Evolutionary conservation across 2,797 vertebrate species (phyloP), one percentile per base, ranked within the genome.

Genomic region (Diplodus puntazzo): DNA sequence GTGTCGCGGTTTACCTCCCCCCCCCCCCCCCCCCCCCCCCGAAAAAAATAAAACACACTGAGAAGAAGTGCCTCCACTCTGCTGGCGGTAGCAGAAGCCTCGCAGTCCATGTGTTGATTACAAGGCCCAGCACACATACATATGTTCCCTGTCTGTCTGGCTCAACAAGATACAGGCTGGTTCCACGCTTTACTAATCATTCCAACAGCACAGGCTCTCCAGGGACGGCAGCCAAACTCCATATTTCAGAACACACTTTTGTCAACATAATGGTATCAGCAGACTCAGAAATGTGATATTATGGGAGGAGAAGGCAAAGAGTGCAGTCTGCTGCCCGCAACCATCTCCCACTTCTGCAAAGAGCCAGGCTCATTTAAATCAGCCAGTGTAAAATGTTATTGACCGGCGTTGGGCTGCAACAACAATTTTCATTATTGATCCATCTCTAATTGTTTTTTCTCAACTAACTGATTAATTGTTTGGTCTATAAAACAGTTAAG

Each of bases 81-180:
- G 20, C 55, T 81, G 82, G 86, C 81, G 85, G 78, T 54, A 69
- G 72, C 67, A 8, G 64, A 68, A 60, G 62, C 75, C 64, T 73
- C 60, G 11, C 81, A 85, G 82, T 71, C 80, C 88, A 85, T 89
- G 87, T 92, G 92, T 83, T 87, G 88, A 85, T 87, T 85, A 91
- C 86, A 88, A 87, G 84, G 82, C 87, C 82, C 81, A 70, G 82
- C 74, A 86, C 77, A 81, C 82, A 80, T 86, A 89, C 92, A 93
- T 91, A 92, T 93, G 86, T 87, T 92, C 81, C 39, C 86, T 88
- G 89, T 92, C 88, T 82, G 75, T 89, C 79, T 83, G 76, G 81
- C 85, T 77, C 86, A 79, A 84, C 76, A 70, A 85, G 82, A 82
- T 71, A 73, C 90, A 84, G 79, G 66, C 88, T 84, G 84, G 59